These are phyloP conservation scores for Tenualosa thibaudeaui DNA, from an alignment of 2,797 vertebrate genomes.

Conservation along the genomic window DNA sequence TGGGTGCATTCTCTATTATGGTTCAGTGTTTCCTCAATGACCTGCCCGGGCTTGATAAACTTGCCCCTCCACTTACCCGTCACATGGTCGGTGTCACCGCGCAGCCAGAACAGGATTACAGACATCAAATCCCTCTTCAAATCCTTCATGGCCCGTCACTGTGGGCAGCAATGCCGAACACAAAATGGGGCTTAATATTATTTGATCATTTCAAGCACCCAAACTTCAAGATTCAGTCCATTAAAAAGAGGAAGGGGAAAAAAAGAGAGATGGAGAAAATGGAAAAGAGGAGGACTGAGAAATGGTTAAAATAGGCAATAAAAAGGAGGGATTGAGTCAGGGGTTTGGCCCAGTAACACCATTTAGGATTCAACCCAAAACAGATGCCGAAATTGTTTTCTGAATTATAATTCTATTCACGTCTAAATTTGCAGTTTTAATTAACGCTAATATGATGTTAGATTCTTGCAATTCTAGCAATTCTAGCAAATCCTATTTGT, in stretches of 20 bases:
- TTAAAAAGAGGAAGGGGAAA: slow-evolving; percentile 34
- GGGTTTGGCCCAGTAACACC: slow-evolving; percentile 1
- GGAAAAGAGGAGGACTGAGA: neutral
- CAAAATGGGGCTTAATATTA: slow-evolving; percentile 54
- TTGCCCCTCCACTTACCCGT: slow-evolving; percentile 13
- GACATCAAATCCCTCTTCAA: slow-evolving; percentile 60
- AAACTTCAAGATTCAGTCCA: slow-evolving; percentile 52
- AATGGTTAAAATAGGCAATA: neutral
- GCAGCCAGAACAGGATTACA: slow-evolving; percentile 62
- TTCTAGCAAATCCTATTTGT: slow-evolving; percentile 11
- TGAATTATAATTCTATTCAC: slow-evolving; percentile 55
- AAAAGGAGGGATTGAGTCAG: neutral
- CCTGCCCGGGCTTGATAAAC: slow-evolving; percentile 28
- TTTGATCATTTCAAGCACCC: slow-evolving; percentile 55
- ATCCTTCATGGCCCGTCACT: slow-evolving; percentile 57
- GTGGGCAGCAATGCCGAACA: slow-evolving; percentile 53
- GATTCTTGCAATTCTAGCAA: slow-evolving; percentile 6
- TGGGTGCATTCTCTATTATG: neutral
- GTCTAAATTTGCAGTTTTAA: slow-evolving; percentile 16
- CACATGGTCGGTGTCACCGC: slow-evolving; percentile 43
- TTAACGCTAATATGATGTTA: slow-evolving; percentile 4
- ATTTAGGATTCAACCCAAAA: slow-evolving; percentile 13
- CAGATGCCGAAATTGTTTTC: slow-evolving; percentile 52
- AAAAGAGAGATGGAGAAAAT: slow-evolving; percentile 21
- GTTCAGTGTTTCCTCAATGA: neutral